These are phyloP conservation scores for Sycophaga agraensis DNA, from an alignment of 1,140 invertebrate genomes.

Conservation along the genomic window DNA sequence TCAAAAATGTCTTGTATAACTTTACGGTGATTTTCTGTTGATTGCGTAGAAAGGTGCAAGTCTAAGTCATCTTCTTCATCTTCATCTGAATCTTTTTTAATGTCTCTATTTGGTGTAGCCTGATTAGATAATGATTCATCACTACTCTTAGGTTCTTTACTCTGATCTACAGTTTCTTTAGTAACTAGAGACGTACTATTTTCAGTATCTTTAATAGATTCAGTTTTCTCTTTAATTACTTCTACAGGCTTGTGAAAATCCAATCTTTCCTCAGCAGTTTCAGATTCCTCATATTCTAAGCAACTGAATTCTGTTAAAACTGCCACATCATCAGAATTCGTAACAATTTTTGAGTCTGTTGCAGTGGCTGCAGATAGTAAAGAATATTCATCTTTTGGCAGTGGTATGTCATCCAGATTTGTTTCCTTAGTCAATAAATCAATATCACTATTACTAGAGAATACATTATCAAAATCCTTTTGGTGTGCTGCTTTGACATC, in stretches of 20 bases:
- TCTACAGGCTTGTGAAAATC: background rate
- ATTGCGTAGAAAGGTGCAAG: slow-evolving; percentile 20
- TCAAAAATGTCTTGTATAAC: slow-evolving; percentile 55
- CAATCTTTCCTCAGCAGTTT: background rate
- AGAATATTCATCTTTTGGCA: background rate
- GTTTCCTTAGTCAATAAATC: too few species aligned
- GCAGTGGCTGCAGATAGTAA: background rate
- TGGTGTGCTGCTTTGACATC: too few species aligned
- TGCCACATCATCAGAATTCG: slow-evolving; percentile 25
- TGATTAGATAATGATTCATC: background rate
- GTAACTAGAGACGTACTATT: background rate
- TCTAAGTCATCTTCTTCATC: slow-evolving; percentile 9
- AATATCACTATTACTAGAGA: too few species aligned
- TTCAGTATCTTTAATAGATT: background rate
- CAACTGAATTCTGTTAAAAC: slow-evolving; percentile 22
- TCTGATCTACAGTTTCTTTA: background rate
- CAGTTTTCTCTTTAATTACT: background rate
- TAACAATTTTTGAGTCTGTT: background rate
- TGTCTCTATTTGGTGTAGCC: too few species aligned
- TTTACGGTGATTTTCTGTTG: slow-evolving; percentile 42
- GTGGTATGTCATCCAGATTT: background rate
- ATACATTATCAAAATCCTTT: too few species aligned
- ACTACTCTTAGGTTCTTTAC: background rate
- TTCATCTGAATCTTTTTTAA: background rate
- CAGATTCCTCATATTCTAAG: slow-evolving; percentile 2